Evolutionary conservation across 1,140 invertebrate genomes (phyloP).

Genomic region (Solenopsis fugax): DNA sequence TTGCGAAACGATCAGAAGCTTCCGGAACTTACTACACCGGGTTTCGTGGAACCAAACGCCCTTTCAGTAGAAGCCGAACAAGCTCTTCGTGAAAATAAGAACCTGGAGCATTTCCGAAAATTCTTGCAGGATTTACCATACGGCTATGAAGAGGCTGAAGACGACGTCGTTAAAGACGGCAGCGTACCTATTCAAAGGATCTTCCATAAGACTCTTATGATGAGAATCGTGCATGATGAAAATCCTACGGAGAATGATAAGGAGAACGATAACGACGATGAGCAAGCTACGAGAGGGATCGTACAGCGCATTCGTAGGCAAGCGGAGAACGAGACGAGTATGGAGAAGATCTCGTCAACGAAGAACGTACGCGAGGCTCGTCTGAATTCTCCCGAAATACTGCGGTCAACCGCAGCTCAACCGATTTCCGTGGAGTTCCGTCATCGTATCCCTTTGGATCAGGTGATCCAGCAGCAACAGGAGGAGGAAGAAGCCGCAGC

Average conservation of each 20-base stretch:
- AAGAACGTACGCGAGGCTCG: slow-evolving; percentile 79
- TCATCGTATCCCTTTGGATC: slow-evolving; percentile 75
- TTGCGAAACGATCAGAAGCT: not conserved
- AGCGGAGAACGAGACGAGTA: slow-evolving; percentile 72
- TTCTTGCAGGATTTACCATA: slow-evolving; percentile 6
- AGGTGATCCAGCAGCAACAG: slow-evolving; percentile 57
- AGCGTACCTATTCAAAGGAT: slow-evolving; percentile 54
- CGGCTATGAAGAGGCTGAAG: not conserved
- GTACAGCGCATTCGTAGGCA: slow-evolving; percentile 76
- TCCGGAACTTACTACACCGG: not conserved
- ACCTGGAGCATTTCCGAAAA: not conserved
- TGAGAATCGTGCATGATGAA: slow-evolving; percentile 43
- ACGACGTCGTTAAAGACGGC: not conserved
- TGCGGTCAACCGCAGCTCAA: slow-evolving; percentile 80
- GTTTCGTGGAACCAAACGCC: not conserved
- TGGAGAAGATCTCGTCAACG: slow-evolving; percentile 79
- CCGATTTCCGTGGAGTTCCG: slow-evolving; percentile 81
- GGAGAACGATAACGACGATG: slow-evolving; percentile 5
- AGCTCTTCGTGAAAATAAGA: not conserved
- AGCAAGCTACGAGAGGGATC: not conserved
- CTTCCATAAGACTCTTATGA: slow-evolving; percentile 40
- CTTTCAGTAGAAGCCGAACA: not conserved
- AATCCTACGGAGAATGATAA: slow-evolving; percentile 33
- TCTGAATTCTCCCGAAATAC: slow-evolving; percentile 75
- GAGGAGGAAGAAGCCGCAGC: slow-evolving; percentile 52